phyloP scores from a whole-genome alignment of 2,113 vertebrate species.

The Peromyscus polionotus region DNA sequence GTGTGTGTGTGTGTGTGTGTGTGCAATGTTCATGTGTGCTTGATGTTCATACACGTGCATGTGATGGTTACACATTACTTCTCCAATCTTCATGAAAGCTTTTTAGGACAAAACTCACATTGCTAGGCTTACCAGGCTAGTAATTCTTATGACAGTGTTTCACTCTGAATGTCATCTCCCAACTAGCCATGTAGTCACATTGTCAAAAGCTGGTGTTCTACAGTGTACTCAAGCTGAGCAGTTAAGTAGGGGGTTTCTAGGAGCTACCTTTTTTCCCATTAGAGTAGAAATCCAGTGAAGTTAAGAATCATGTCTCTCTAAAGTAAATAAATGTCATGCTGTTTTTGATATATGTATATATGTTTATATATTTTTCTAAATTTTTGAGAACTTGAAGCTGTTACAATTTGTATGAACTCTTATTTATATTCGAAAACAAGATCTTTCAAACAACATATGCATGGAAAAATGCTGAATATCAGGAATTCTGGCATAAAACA shows the following conservation, averaged over 20 bases:
- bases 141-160: rapidly evolving
- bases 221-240: background rate
- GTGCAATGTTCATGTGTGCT: background rate
- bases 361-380: background rate
- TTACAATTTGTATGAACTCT: background rate
- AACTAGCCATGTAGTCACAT: background rate
- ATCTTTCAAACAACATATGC: background rate
- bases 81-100: background rate
- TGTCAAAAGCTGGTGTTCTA: background rate
- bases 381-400: background rate
- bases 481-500: background rate
- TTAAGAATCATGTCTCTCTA: background rate
- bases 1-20: background rate
- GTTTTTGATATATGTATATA: background rate
- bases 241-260: background rate
- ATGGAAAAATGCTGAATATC: background rate
- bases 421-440: background rate
- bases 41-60: background rate
- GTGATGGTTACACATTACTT: background rate
- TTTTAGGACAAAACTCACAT: background rate
- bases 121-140: background rate
- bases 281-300: background rate
- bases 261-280: background rate
- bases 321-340: background rate
- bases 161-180: background rate